Percentiles rank a stretch among this genome's conserved stretches.
These are phyloP conservation scores for Cyrtonyx montezumae DNA, from an alignment of 2,113 vertebrate genomes.

Conservation along the genomic window DNA sequence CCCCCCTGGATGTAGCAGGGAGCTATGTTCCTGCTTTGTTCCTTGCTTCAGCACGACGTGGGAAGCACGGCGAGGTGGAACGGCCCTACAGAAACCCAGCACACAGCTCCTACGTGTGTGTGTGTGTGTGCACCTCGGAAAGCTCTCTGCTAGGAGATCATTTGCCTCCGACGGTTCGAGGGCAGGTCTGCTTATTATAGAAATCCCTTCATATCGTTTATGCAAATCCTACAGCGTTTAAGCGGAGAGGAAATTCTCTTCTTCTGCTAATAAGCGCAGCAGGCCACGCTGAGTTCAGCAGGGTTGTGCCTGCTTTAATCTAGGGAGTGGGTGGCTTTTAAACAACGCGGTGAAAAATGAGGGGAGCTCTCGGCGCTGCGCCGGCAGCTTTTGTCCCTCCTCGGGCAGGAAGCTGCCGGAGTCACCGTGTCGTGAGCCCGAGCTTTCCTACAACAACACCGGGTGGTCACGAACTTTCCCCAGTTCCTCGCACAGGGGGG, in stretches of 20 bases:
- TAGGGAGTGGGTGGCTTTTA: slow-evolving; percentile 69
- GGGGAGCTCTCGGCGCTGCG: slow-evolving; percentile 43
- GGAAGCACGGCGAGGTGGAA: background rate
- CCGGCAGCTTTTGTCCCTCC: slow-evolving; percentile 77
- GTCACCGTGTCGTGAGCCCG: slow-evolving; percentile 87
- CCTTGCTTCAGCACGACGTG: background rate
- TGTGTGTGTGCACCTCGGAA: slow-evolving; percentile 7
- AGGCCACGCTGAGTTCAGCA: slow-evolving; percentile 57
- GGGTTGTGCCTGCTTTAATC: slow-evolving; percentile 64
- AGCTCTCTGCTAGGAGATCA: slow-evolving; percentile 47
- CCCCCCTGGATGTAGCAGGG: no score
- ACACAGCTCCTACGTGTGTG: background rate
- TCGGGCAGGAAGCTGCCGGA: slow-evolving; percentile 90
- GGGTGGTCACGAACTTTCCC: slow-evolving; percentile 75
- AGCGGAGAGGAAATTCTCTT: slow-evolving; percentile 66
- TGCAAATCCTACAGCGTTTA: slow-evolving; percentile 72
- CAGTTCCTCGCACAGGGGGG: slow-evolving; percentile 47
- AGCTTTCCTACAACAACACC: slow-evolving; percentile 76
- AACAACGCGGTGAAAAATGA: slow-evolving; percentile 75
- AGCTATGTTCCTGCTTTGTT: background rate
- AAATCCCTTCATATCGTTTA: slow-evolving; percentile 63
- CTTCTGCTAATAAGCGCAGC: slow-evolving; percentile 63
- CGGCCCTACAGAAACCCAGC: background rate
- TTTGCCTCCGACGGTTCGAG: slow-evolving; percentile 47
- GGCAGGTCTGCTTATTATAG: slow-evolving; percentile 66